Evolutionary conservation across 2,797 vertebrate species (phyloP).

Genomic region (Schizopygopsis pylzovi): DNA sequence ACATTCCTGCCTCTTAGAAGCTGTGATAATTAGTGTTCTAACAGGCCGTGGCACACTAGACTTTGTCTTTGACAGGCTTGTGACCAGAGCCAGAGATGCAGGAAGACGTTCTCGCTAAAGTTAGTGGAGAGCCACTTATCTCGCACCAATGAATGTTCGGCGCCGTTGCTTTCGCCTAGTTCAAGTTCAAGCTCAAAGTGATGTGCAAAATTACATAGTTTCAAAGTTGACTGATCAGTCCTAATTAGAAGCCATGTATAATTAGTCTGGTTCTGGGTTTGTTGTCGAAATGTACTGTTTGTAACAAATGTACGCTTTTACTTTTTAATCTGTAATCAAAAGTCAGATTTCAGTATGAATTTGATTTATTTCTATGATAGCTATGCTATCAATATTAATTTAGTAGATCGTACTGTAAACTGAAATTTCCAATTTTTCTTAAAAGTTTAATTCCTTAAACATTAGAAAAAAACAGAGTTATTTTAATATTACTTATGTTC

Average conservation of each 20-base stretch:
- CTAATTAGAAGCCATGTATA: conserved; percentile 28
- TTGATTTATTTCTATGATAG: background rate
- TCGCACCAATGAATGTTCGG: conserved; percentile 46
- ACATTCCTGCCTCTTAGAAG: conserved; percentile 79
- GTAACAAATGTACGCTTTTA: background rate
- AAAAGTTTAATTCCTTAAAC: too few relatives aligned
- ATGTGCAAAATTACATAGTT: background rate
- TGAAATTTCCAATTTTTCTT: background rate
- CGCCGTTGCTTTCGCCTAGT: conserved; percentile 31
- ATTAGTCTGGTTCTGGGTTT: background rate
- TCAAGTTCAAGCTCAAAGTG: conserved; percentile 37
- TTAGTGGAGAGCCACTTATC: conserved; percentile 55
- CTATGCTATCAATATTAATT: background rate
- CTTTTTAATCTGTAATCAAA: background rate
- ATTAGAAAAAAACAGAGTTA: background rate
- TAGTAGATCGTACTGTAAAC: background rate
- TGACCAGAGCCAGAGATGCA: conserved; percentile 56
- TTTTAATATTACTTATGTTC: background rate
- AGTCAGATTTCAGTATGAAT: background rate
- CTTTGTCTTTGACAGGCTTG: conserved; percentile 52
- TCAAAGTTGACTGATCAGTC: background rate
- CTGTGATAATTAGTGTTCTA: conserved; percentile 78
- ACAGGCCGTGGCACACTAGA: conserved; percentile 65
- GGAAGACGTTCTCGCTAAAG: conserved; percentile 43
- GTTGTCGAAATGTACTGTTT: background rate